Evolutionary conservation across 1,140 invertebrate genomes (phyloP).

Genomic region (Metopolophium dirhodum): DNA sequence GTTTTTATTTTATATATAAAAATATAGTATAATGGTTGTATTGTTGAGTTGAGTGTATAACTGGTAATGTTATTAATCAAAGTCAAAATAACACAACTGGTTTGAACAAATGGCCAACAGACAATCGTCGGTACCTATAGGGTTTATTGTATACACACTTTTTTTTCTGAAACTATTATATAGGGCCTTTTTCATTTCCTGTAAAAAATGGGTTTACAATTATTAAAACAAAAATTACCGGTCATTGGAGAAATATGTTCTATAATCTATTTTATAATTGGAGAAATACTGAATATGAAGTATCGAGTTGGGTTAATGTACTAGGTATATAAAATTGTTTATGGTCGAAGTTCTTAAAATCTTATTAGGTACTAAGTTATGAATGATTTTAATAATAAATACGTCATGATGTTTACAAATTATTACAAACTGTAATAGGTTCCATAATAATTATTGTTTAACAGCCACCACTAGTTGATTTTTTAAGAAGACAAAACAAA

Average conservation of each 20-base stretch:
- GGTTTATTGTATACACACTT: not conserved
- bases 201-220: not conserved
- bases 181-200: constrained; percentile 40
- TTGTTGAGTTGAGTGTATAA: constrained; percentile 24
- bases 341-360: too few relatives aligned
- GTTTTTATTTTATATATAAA: constrained; percentile 30
- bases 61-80: constrained; percentile 45
- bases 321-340: not conserved
- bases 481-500: too few relatives aligned
- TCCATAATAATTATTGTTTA: too few relatives aligned
- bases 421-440: too few relatives aligned
- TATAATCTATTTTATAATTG: not conserved
- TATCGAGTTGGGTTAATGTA: not conserved
- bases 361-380: too few relatives aligned
- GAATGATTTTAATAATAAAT: too few relatives aligned
- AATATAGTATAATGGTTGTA: constrained; percentile 19
- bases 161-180: not conserved
- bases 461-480: too few relatives aligned
- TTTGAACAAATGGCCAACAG: constrained; percentile 39
- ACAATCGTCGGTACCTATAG: constrained; percentile 11
- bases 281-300: not conserved
- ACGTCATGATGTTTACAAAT: too few relatives aligned
- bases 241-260: not conserved
- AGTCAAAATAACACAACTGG: constrained; percentile 53
- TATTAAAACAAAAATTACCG: not conserved